A percentile compares a stretch with the other conserved stretches of the same genome.
These are phyloP conservation scores for Cisticola juncidis DNA, from an alignment of 2,113 vertebrate genomes.

Conservation along the genomic window DNA sequence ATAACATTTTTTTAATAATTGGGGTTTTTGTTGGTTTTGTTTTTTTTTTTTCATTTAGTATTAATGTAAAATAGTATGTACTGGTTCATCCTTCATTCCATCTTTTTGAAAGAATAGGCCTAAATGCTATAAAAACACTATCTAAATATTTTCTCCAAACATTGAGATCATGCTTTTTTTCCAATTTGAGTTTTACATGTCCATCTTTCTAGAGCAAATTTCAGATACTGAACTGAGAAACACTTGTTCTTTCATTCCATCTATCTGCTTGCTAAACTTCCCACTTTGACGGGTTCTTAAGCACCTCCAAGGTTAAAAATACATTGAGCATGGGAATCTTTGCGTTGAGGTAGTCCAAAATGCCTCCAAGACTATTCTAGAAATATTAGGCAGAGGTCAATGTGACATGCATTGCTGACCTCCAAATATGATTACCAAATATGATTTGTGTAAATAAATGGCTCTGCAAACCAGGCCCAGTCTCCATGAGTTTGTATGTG, in stretches of 20 bases:
- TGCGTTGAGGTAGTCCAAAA: neutral
- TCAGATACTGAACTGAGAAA: neutral
- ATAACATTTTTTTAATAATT: neutral
- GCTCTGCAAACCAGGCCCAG: neutral
- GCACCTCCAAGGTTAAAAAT: neutral
- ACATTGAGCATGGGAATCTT: neutral
- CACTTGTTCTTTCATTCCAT: neutral
- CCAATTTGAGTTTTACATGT: neutral
- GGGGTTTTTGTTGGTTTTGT: too few species aligned
- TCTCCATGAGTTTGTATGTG: neutral
- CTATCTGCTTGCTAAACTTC: neutral
- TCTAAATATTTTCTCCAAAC: neutral
- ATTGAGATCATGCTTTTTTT: neutral
- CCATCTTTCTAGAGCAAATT: neutral
- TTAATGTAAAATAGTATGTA: neutral
- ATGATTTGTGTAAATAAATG: neutral
- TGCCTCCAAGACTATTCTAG: neutral
- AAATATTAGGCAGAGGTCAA: neutral
- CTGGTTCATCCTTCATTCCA: neutral
- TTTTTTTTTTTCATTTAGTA: neutral
- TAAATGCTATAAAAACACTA: neutral
- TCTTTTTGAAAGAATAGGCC: neutral
- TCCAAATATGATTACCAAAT: neutral
- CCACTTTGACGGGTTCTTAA: rapidly evolving
- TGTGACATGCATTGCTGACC: neutral